Base-by-base conservation (phyloP, 2,797 vertebrate genomes). In the Sebastes melanostomus region DNA sequence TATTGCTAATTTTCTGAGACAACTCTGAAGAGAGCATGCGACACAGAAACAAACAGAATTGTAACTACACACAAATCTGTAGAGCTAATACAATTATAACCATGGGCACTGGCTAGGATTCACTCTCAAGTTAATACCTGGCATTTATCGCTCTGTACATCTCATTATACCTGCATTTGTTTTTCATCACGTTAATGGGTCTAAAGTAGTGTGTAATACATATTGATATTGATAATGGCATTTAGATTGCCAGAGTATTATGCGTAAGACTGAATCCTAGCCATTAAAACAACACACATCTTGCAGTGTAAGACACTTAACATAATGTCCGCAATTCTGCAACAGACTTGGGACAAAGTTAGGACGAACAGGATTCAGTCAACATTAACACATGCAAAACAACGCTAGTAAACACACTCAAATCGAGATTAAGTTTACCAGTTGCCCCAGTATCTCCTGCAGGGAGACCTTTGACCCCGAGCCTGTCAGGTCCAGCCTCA, bases 371-470 rank as follows among this genome's bases (percentile, higher is more conserved):
- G 30, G 12, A 52, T 65, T 63, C 30, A 83, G 38, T 76, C n/a
- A 2, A 71, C 52, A 86, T 65, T 36, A 22, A 73, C n/a, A 46
- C 87, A 90, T 86, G 88, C 90, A 89, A 50, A 22, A 61, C 46
- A 72, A 34, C 5, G 46, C 60, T 20, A 36, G 11, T 36, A 61
- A 55, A 74, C 58, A 84, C 62, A 54, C 66, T 66, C 56, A 69
- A n/a, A 32, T 75, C 50, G 61, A 78, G 56, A 71, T 68, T 54
- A 34, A 16, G 72, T 86, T 93, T 93, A 94, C 92, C 90, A 63
- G 27, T 77, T 52, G 55, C 75, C 79, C 85, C 73, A 67, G 68
- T 75, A 22, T 83, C 66, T 82, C 86, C 88, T 77, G 75, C 38
- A 30, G 78, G 73, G 61, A 72, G 66, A 83, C 85, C 76, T 77